Conservation (phyloP, 2,113 vertebrate genomes). For the Tringa solitaria region DNA sequence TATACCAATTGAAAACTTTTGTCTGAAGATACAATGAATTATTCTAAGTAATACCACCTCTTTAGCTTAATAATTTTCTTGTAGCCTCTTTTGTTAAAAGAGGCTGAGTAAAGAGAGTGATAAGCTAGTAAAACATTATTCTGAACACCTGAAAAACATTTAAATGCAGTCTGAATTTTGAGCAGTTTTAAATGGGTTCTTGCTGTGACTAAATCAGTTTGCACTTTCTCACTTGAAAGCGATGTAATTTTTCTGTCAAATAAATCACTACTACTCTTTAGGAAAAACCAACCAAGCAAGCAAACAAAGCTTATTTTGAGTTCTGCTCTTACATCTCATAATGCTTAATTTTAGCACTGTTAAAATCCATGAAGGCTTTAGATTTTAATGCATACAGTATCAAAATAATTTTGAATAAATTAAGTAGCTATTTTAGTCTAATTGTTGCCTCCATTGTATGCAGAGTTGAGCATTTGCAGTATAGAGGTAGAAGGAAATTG, state of each 20-base stretch:
- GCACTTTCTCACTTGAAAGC: not conserved
- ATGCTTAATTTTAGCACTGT: not conserved
- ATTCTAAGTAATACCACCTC: not conserved
- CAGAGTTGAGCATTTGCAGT: not conserved
- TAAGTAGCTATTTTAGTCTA: not conserved
- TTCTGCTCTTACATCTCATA: not conserved
- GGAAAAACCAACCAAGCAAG: not conserved
- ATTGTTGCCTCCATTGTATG: not conserved
- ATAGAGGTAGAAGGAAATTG: not conserved
- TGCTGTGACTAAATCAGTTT: not conserved
- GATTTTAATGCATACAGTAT: not conserved
- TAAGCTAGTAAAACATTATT: not conserved
- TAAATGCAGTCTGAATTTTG: not conserved
- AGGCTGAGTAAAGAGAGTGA: not conserved
- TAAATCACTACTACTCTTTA: not conserved
- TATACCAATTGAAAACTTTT: not conserved
- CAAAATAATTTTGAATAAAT: not conserved
- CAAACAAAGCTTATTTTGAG: not conserved
- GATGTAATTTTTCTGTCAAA: conserved; percentile 1
- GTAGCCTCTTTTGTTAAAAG: not conserved
- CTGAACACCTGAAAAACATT: not conserved
- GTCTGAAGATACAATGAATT: not conserved
- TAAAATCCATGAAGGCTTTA: not conserved
- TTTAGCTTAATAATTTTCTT: not conserved
- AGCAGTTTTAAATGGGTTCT: not conserved